Evolutionary conservation across 1,140 invertebrate species (phyloP).

Genomic region (Acromyrmex echinatior): DNA sequence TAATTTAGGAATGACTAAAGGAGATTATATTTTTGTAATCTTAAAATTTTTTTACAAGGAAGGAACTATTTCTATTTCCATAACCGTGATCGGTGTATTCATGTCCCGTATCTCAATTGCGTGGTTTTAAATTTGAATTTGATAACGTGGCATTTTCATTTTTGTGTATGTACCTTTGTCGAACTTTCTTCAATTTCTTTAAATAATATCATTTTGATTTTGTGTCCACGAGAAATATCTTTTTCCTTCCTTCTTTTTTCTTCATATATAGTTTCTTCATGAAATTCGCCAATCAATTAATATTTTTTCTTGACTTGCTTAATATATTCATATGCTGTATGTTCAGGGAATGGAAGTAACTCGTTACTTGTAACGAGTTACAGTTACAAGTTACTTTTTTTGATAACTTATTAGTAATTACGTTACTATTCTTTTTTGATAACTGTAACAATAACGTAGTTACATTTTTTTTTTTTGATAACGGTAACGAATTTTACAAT

Average conservation of each 20-base stretch:
- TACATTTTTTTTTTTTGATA: too few relatives aligned
- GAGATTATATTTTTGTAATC: conserved; percentile 55
- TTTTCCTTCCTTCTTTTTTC: conserved; percentile 34
- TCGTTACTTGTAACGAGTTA: too few relatives aligned
- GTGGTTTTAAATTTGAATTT: conserved; percentile 16
- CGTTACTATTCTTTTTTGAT: too few relatives aligned
- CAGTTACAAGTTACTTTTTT: too few relatives aligned
- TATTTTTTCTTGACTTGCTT: not conserved
- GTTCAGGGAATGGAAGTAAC: too few relatives aligned
- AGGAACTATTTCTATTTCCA: conserved; percentile 29
- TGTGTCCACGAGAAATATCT: not conserved
- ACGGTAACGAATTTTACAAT: too few relatives aligned
- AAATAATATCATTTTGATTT: conserved; percentile 19
- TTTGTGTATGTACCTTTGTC: not conserved
- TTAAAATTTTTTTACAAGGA: conserved; percentile 57
- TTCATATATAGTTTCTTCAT: not conserved
- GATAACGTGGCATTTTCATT: not conserved
- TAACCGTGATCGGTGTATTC: not conserved
- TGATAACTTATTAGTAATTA: too few relatives aligned
- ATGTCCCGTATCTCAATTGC: not conserved
- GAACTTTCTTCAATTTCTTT: conserved; percentile 10
- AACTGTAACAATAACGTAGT: too few relatives aligned
- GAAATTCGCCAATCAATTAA: not conserved
- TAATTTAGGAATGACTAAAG: conserved; percentile 45
- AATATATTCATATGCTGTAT: not conserved